Percentiles rank a stretch among this genome's conserved stretches.
These are phyloP conservation scores for Chironomus striatipennis DNA, from an alignment of 1,140 invertebrate genomes.

Conservation along the genomic window DNA sequence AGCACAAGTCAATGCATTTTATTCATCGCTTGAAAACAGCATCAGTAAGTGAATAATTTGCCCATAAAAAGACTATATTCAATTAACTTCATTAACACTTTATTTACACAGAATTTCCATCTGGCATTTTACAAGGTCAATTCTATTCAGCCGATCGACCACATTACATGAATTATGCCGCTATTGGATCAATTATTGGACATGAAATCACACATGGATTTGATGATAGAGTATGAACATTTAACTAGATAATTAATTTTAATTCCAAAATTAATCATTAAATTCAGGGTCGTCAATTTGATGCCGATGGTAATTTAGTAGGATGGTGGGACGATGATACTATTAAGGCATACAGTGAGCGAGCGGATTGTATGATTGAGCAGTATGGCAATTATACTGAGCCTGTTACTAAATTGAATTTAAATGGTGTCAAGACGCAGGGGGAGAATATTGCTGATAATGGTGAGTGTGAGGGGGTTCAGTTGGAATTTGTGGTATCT, in stretches of 20 bases:
- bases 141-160: conserved; percentile 61
- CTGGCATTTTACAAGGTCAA: conserved; percentile 65
- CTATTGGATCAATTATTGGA: conserved; percentile 55
- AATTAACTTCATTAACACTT: conserved; percentile 23
- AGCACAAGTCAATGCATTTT: conserved; percentile 58
- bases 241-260: too few relatives aligned
- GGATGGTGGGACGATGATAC: conserved; percentile 80
- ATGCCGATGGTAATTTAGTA: conserved; percentile 58
- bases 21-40: conserved; percentile 56
- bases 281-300: conserved; percentile 50
- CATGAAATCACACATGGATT: conserved; percentile 57
- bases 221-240: conserved; percentile 47
- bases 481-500: too few relatives aligned
- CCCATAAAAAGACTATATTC: neutral
- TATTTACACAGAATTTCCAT: conserved; percentile 61
- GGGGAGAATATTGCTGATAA: conserved; percentile 90
- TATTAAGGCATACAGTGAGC: conserved; percentile 53
- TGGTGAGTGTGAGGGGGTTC: conserved; percentile 39
- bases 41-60: conserved; percentile 44
- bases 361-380: conserved; percentile 77
- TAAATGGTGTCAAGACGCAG: conserved; percentile 68
- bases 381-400: conserved; percentile 54
- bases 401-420: conserved; percentile 41
- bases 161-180: conserved; percentile 61
- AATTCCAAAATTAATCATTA: too few relatives aligned